phyloP scores from a whole-genome alignment of 2,888 invertebrate genomes.

The Esperia sulphurella region DNA sequence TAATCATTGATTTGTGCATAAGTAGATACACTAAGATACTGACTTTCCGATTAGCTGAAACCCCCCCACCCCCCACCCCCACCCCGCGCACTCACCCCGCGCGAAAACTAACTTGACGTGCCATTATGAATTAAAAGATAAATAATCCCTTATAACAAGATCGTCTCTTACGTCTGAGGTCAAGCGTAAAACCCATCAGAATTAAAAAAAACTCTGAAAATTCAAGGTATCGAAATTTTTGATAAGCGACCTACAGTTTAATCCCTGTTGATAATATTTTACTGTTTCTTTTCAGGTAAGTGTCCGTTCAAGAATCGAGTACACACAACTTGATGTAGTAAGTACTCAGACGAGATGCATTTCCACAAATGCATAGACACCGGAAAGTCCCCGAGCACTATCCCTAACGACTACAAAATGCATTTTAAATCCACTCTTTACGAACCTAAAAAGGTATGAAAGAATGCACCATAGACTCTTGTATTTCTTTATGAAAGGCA shows the following conservation, averaged over 20 bases:
- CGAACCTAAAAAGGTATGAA: neutral
- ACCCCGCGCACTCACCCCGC: no score
- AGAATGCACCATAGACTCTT: conserved; percentile 5
- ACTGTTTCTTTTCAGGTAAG: conserved; percentile 57
- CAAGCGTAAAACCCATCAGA: no score
- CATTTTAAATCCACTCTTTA: conserved; percentile 58
- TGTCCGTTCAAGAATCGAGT: conserved; percentile 15
- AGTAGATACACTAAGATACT: no score
- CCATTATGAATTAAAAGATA: no score
- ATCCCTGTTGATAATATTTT: neutral
- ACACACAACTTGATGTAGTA: neutral
- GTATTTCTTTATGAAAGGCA: neutral
- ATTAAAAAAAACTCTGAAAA: no score
- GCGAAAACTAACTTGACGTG: no score
- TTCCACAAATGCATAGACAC: neutral
- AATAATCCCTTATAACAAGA: no score
- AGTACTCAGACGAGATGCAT: conserved; percentile 2
- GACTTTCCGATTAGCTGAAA: no score
- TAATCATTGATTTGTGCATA: no score
- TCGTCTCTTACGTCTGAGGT: no score
- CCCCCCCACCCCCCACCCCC: no score
- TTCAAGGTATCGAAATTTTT: no score
- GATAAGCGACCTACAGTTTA: neutral
- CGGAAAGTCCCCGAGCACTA: conserved; percentile 32
- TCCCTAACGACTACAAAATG: conserved; percentile 58